Evolutionary conservation across 2,888 invertebrate genomes (phyloP).

Genomic region (Trissolcus japonicus): DNA sequence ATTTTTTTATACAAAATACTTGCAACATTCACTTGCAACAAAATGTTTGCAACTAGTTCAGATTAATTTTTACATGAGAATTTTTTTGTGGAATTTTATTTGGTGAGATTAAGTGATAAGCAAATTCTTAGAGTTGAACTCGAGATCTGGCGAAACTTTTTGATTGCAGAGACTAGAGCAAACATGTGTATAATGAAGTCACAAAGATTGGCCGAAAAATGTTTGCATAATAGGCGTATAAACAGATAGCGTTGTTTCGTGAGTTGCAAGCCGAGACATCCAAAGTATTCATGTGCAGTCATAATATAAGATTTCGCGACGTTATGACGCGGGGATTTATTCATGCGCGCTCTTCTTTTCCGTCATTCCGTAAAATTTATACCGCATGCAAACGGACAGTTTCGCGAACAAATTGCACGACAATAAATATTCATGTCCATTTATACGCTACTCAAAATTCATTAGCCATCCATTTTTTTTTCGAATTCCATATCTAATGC

Average conservation of each 20-base stretch:
- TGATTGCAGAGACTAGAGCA: not conserved
- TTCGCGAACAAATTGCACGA: conserved; percentile 21
- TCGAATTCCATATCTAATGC: too few relatives aligned
- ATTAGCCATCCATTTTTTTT: not conserved
- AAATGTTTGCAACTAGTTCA: too few relatives aligned
- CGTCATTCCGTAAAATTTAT: conserved; percentile 18
- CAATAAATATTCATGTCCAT: conserved; percentile 27
- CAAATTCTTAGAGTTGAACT: too few relatives aligned
- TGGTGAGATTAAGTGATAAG: too few relatives aligned
- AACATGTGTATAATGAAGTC: conserved; percentile 3
- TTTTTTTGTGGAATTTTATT: too few relatives aligned
- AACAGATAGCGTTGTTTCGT: conserved; percentile 18
- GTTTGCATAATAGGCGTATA: conserved; percentile 12
- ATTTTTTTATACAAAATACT: too few relatives aligned
- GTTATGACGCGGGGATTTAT: conserved; percentile 17
- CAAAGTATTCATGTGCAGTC: conserved; percentile 14
- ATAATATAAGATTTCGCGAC: conserved; percentile 14
- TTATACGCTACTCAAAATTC: conserved; percentile 32
- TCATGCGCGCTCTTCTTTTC: conserved; percentile 19
- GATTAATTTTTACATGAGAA: too few relatives aligned
- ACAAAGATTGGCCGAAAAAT: conserved; percentile 8
- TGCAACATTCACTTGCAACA: too few relatives aligned
- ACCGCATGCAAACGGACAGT: conserved; percentile 8
- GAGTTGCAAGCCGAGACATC: conserved; percentile 25
- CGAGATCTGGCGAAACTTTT: too few relatives aligned